A percentile compares a stretch with the other conserved stretches of the same genome.
These are phyloP conservation scores for Torymus tubicola DNA, from an alignment of 2,888 invertebrate genomes.

Conservation along the genomic window DNA sequence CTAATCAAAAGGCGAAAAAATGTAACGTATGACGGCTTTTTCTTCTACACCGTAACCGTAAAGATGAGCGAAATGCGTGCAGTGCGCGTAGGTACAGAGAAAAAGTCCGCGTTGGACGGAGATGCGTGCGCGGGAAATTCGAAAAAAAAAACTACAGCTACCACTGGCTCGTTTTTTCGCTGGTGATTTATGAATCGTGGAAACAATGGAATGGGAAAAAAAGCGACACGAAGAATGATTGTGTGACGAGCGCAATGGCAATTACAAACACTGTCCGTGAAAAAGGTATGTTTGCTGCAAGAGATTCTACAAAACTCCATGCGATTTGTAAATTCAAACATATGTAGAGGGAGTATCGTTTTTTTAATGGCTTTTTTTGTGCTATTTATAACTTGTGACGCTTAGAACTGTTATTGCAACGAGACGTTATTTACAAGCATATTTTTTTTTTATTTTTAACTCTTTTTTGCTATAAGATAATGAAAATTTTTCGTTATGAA, in stretches of 20 bases:
- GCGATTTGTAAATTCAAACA: not conserved
- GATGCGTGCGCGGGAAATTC: constrained; percentile 28
- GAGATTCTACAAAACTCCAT: constrained; percentile 8
- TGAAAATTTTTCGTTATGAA: constrained; percentile 2
- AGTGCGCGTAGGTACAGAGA: not conserved
- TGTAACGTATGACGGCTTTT: constrained; percentile 29
- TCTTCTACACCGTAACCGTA: not conserved
- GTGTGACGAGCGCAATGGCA: constrained; percentile 47
- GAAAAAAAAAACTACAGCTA: constrained; percentile 32
- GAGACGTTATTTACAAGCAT: too few relatives aligned
- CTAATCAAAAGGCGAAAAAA: constrained; percentile 41
- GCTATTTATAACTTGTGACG: not conserved
- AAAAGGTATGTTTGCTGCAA: not conserved
- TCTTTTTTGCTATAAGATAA: constrained; percentile 6
- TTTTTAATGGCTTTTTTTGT: constrained; percentile 41
- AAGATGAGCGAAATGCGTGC: constrained; percentile 5
- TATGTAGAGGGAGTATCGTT: constrained; percentile 12
- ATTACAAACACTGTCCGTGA: constrained; percentile 12
- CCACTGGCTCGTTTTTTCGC: constrained; percentile 17
- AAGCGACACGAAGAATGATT: constrained; percentile 42
- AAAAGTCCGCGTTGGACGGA: constrained; percentile 22
- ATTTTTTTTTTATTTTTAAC: too few relatives aligned
- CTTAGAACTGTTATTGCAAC: too few relatives aligned
- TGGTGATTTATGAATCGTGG: constrained; percentile 23
- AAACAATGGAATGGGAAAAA: constrained; percentile 34